A percentile compares a stretch with the other conserved stretches of the same genome.
Evolutionary conservation across 2,888 invertebrate genomes (phyloP).

Genomic region (Eupithecia vulgata): DNA sequence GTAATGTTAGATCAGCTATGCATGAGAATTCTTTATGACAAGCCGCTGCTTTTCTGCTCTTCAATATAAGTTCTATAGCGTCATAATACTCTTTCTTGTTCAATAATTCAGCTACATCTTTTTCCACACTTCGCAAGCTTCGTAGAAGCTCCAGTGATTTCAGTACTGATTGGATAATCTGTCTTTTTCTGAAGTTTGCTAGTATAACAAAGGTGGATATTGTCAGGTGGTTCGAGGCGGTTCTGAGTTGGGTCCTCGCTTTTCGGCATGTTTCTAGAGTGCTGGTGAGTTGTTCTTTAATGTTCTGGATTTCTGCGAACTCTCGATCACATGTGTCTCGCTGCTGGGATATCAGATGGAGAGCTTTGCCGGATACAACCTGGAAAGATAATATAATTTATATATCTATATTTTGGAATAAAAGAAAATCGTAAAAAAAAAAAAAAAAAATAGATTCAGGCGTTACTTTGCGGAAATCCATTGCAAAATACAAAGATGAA

Average conservation of each 20-base stretch:
- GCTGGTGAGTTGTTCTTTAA: slow-evolving; percentile 87
- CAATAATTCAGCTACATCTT: slow-evolving; percentile 91
- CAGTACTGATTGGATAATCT: slow-evolving; percentile 91
- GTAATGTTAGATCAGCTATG: slow-evolving; percentile 92
- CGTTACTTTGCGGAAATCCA: too few relatives aligned
- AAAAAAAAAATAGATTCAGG: too few relatives aligned
- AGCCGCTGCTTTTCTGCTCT: slow-evolving; percentile 93
- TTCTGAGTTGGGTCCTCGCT: slow-evolving; percentile 88
- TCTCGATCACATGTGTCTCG: slow-evolving; percentile 94
- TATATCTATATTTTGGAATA: too few relatives aligned
- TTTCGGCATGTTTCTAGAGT: slow-evolving; percentile 88
- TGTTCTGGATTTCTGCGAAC: slow-evolving; percentile 89
- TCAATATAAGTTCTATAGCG: slow-evolving; percentile 94
- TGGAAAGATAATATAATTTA: slow-evolving; percentile 48
- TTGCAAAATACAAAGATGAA: too few relatives aligned
- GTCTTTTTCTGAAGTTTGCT: slow-evolving; percentile 95
- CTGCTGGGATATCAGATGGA: slow-evolving; percentile 96
- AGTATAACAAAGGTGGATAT: slow-evolving; percentile 94
- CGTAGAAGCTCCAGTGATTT: slow-evolving; percentile 86
- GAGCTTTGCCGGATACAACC: slow-evolving; percentile 96
- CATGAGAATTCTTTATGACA: slow-evolving; percentile 95
- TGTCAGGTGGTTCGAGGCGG: slow-evolving; percentile 92
- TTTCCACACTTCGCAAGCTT: slow-evolving; percentile 90
- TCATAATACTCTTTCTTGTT: slow-evolving; percentile 93
- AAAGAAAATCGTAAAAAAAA: too few relatives aligned